phyloP scores from a whole-genome alignment of 2,113 vertebrate species.

The Epinephelus fuscoguttatus region DNA sequence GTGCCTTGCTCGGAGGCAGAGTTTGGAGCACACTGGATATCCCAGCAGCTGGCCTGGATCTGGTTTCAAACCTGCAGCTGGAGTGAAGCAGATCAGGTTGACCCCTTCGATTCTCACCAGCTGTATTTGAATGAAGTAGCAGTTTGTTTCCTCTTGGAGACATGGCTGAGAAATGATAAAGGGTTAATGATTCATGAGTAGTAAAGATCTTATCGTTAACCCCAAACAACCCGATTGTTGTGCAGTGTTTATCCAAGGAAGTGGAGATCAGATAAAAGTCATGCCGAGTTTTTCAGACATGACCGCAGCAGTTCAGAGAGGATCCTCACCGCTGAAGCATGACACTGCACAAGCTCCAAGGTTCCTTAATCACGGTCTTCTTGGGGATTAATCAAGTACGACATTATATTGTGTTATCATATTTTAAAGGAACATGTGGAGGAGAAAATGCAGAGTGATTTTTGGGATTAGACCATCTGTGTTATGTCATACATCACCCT shows the following conservation, averaged over 20 bases:
- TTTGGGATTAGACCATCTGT: conserved; percentile 30
- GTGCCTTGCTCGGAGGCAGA: conserved; percentile 39
- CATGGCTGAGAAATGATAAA: background rate
- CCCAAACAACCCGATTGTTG: background rate
- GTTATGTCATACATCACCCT: conserved; percentile 34
- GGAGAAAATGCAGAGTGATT: conserved; percentile 10
- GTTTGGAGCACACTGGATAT: background rate
- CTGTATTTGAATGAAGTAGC: no score
- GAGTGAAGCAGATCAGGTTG: background rate
- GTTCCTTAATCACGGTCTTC: background rate
- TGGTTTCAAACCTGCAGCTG: conserved; percentile 31
- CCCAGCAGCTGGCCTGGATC: conserved; percentile 7
- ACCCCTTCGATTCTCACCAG: background rate
- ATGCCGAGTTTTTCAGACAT: background rate
- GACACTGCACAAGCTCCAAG: background rate
- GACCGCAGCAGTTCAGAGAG: background rate
- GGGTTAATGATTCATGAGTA: conserved; percentile 38
- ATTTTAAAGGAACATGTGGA: background rate
- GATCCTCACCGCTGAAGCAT: background rate
- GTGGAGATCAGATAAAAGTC: background rate
- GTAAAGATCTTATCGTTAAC: conserved; percentile 11
- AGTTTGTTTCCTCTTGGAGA: background rate
- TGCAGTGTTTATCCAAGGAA: conserved; percentile 16
- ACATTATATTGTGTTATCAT: conserved; percentile 10
- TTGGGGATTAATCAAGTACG: background rate